Base-by-base conservation (phyloP, 2,888 invertebrate genomes). In the Coremacera marginata region DNA sequence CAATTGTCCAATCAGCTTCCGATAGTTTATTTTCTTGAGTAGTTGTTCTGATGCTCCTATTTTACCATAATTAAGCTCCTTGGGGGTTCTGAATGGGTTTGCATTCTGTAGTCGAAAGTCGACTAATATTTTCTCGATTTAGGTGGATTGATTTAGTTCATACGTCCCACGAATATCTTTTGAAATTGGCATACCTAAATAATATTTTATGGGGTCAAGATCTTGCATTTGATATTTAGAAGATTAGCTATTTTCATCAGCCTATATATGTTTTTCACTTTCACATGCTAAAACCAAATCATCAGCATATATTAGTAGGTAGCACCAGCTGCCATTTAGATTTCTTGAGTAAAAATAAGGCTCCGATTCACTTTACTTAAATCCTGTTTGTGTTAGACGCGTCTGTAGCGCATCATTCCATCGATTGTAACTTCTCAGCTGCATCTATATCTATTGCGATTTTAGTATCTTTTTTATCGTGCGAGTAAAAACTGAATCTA, bases 401-500 rank as follows among this genome's bases (percentile, higher is more conserved):
- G 31, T 9, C 60, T 79, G 62, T 0, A 79, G 14, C 14, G 22
- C 71, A 22, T 63, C 57, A 63, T 78, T 80, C 80, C n/a, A 55
- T n/a, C 31, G 31, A 5, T 5, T 31, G 31, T 22, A n/a, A 55
- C n/a, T 55, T 55, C n/a, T 55, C 55, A 19, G n/a, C 5, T 19
- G n/a, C 5, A 19, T 19, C 22, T 22, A 16, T 16, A 16, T 31
- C 67, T 16, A 67, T 34, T 67, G 37, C 25, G 8, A 22, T 8
- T 22, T 34, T 14, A 19, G 3, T 34, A 11, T 16, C n/a, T 67
- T 67, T 27, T 19, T 67, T 37, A 16, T 19, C 37, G 1, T 37
- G 37, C 8, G 37, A 37, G n/a, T 22, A 3, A 19, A 14, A 67
- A 16, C 22, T 37, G 16, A 67, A 79, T 67, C 9, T 22, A 4